Base-by-base conservation (phyloP, 2,888 invertebrate species). In the Therioaphis trifolii region DNA sequence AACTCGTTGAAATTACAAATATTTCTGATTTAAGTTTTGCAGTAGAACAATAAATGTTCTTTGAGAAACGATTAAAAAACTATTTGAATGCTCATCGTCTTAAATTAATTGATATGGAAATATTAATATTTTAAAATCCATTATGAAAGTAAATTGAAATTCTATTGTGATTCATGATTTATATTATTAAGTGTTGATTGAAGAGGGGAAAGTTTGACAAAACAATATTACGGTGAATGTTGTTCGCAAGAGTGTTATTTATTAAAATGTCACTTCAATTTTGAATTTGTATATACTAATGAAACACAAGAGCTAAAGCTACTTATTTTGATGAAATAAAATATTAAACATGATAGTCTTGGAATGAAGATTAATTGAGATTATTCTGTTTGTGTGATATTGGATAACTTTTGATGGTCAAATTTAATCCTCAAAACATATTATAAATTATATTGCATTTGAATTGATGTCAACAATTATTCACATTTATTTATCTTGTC, bases 251-350 rank as follows among this genome's bases (percentile, higher is more conserved):
- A 24, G 74, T 61, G 43, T 61, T 76, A 61, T 76, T 76, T 76
- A 61, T 76, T 61, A 75, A 75, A 75, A 75, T 75, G 58, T 75
- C 61, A 61, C n/a, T 61, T 76, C 43, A 76, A 76, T 76, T 76
- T 46, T 27, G 27, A 46, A 61, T 46, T 29, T 61, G n/a, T n/a
- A 9, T 61, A n/a, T n/a, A 46, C 27, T 43, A 61, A 43, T 7
- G n/a, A 49, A 76, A 61, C 63, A 29, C 4, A 14, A 46, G 27
- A 43, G 15, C 27, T 14, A 12, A 55, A 35, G 7, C 3, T 24
- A 14, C 21, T 21, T 58, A 7, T 76, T 21, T 46, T 27, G 46
- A 76, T 29, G 29, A 49, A 63, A 63, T 63, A 63, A 76, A 46
- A 63, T 76, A 63, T 46, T 76, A 46, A 61, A 61, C 24, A 27